Evolutionary conservation across 1,140 invertebrate genomes (phyloP), one percentile per base, ranked within the genome.

Genomic region (Heliconius hewitsoni): DNA sequence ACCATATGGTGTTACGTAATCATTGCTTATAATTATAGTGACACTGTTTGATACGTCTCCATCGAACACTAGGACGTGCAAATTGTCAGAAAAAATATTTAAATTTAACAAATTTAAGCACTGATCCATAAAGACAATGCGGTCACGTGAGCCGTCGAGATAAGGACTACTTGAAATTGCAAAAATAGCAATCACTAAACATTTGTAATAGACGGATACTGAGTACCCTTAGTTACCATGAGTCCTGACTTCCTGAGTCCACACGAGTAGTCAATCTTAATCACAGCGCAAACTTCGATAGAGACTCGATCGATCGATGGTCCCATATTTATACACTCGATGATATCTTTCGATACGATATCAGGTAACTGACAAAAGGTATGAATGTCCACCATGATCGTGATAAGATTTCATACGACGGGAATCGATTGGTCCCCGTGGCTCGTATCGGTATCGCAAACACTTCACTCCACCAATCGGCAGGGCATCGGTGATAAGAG

Each of bases 311-410:
- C 92, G 92, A 94, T 94, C 88, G 91, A 94, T 93, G 90, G 90
- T 85, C 91, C 83, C 93, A 91, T 94, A 94, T 94, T 92, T 94
- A 94, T 94, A 94, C 90, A 90, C 91, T 94, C 90, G 86, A 91
- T 90, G 85, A 90, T 93, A 93, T 93, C 92, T 93, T 87, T 83
- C 88, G 91, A 94, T 93, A 93, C 81, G 87, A 90, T 94, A 94
- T 93, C 93, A 85, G 91, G 84, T 83, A 85, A 87, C 83, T 83
- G 90, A 89, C 91, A 87, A 88, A 88, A 92, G 87, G 90, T 89
- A 87, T 85, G 79, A 90, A 91, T 87, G 91, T 93, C 90, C 93
- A 93, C 91, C 90, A 92, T 91, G 90, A 92, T 91, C 81, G 81
- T 87, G 93, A 94, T 94, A 94, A 94, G 88, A 91, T 93, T 92